Percentiles rank a stretch among this genome's conserved stretches.
These are phyloP conservation scores for Coptodon rendalli DNA, from an alignment of 2,113 vertebrate species.

Conservation along the genomic window DNA sequence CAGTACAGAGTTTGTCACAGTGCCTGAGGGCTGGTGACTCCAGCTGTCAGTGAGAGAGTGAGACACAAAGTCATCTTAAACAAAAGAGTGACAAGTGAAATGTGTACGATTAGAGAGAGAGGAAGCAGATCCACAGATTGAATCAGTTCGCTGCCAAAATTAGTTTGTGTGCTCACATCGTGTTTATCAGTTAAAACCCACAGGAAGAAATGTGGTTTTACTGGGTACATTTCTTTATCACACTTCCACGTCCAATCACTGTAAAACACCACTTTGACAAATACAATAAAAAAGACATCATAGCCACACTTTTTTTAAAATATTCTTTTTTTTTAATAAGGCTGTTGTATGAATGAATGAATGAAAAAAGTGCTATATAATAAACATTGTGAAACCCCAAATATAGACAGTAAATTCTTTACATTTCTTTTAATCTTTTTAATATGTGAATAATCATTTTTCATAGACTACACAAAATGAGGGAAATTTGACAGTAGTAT, in stretches of 20 bases:
- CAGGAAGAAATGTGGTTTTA: not conserved
- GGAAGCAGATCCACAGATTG: not conserved
- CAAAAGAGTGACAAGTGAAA: not conserved
- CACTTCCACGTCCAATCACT: not conserved
- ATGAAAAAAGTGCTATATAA: not conserved
- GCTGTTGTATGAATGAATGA: not conserved
- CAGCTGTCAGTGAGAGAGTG: constrained; percentile 29
- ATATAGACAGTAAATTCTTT: not conserved
- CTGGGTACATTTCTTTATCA: not conserved
- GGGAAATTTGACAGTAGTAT: not conserved
- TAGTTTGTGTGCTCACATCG: not conserved
- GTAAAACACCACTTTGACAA: not conserved
- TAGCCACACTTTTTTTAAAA: not conserved
- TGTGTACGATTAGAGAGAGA: not conserved
- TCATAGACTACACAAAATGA: not conserved
- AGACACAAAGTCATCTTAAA: not conserved
- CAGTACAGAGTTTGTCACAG: not conserved
- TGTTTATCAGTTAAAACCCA: not conserved
- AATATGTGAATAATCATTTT: not conserved
- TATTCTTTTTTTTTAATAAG: not conserved
- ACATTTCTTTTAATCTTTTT: not conserved
- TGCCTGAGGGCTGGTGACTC: not conserved
- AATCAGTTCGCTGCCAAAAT: not conserved
- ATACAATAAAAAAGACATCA: not conserved
- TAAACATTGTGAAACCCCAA: not conserved